phyloP scores from a whole-genome alignment of 2,113 vertebrate genomes.

The Salvator merianae region DNA sequence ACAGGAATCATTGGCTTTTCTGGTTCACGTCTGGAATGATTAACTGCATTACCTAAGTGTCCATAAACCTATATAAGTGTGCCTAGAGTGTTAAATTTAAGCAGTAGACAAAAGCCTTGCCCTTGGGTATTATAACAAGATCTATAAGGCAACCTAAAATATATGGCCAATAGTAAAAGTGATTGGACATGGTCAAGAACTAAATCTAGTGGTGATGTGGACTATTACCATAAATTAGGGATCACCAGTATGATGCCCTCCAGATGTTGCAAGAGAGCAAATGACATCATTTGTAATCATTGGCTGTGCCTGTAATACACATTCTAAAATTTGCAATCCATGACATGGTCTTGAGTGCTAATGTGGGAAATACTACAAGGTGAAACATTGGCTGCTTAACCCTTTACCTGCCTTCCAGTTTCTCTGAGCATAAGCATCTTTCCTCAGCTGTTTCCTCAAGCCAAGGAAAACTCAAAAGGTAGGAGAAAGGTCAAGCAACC shows the following conservation, averaged over 20 bases:
- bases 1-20: not conserved
- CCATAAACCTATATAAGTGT: conserved; percentile 12
- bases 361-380: not conserved
- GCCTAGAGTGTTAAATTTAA: not conserved
- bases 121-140: not conserved
- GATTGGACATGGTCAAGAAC: not conserved
- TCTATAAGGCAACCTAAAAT: not conserved
- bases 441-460: not conserved
- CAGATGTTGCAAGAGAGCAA: not conserved
- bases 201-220: not conserved
- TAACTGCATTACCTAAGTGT: not conserved
- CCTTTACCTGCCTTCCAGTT: not conserved
- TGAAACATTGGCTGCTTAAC: not conserved
- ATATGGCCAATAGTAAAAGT: not conserved
- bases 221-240: not conserved
- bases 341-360: not conserved
- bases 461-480: not conserved
- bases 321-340: not conserved
- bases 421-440: not conserved
- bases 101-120: not conserved
- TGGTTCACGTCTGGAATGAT: not conserved
- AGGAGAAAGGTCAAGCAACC: not conserved
- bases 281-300: not conserved
- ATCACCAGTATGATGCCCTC: not conserved
- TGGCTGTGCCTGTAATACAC: not conserved